Percentiles rank a stretch among this genome's conserved stretches.
Conservation (phyloP, 2,888 invertebrate genomes). For the Cacoxenus indagator region DNA sequence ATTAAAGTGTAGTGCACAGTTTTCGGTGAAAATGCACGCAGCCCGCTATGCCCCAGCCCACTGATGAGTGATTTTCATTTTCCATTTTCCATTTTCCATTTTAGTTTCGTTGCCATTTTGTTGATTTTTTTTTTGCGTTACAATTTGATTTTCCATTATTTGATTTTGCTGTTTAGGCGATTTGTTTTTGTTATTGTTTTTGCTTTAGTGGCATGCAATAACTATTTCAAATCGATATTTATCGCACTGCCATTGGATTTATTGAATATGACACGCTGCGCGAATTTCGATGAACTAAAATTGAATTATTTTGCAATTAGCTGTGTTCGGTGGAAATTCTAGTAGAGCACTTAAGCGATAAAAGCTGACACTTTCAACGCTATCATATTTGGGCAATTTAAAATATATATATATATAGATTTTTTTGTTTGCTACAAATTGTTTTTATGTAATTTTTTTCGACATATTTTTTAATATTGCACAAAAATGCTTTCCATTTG, state of each 20-base stretch:
- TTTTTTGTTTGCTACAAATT: no score
- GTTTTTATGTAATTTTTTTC: no score
- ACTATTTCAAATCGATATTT: conserved; percentile 60
- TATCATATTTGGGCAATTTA: no score
- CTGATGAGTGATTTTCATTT: background rate
- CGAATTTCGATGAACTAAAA: conserved; percentile 1
- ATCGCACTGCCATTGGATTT: conserved; percentile 34
- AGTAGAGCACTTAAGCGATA: background rate
- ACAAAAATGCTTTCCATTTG: no score
- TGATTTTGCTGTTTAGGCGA: background rate
- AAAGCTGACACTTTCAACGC: background rate
- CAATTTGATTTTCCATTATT: background rate
- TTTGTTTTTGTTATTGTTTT: background rate
- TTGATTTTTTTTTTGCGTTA: no score
- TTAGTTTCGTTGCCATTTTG: no score
- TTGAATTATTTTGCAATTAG: conserved; percentile 22
- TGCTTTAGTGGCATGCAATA: no score
- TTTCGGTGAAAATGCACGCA: background rate
- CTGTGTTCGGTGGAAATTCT: background rate
- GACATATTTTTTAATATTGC: no score
- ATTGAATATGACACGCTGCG: conserved; percentile 19
- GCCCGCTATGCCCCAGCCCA: background rate
- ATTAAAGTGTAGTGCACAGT: conserved; percentile 31
- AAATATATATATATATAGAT: no score
- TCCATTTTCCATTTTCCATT: background rate